phyloP scores from a whole-genome alignment of 35 echinoderm and acorn worm species.

The Apostichopus parvimensis region DNA sequence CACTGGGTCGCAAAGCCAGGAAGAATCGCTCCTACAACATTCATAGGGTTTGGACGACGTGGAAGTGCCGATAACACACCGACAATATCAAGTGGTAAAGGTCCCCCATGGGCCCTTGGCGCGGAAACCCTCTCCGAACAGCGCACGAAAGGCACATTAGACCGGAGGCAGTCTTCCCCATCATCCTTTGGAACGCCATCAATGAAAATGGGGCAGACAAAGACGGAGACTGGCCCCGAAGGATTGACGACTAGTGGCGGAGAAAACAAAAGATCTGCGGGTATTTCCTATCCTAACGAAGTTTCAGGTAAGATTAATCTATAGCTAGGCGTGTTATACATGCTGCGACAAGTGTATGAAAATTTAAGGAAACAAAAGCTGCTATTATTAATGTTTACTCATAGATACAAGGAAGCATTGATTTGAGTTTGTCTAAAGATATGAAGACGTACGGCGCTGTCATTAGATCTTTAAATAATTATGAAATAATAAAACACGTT shows the following conservation, averaged over 20 bases:
- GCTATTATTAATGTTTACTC: no score
- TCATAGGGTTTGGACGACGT: conserved; percentile 48
- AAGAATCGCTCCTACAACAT: conserved; percentile 56
- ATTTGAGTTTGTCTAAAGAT: no score
- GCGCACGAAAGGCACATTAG: conserved; percentile 63
- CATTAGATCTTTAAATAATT: no score
- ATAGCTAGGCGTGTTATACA: no score
- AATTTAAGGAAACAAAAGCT: no score
- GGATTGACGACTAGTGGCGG: neutral
- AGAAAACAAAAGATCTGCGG: neutral
- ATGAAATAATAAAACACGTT: no score
- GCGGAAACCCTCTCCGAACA: conserved; percentile 39
- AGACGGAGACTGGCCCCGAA: neutral
- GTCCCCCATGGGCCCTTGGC: neutral
- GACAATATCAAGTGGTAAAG: conserved; percentile 12
- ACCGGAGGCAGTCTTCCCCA: conserved; percentile 74
- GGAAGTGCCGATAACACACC: conserved; percentile 67
- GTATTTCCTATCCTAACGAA: neutral
- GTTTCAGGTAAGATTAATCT: neutral
- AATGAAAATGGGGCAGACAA: neutral
- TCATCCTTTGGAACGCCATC: conserved; percentile 38
- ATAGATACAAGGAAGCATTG: no score
- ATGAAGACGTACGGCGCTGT: no score
- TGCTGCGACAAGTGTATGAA: no score
- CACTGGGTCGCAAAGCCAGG: conserved; percentile 89